Evolutionary conservation across 2,888 invertebrate species (phyloP), one percentile per base, ranked within the genome.

Genomic region (Argyresthia albistria): DNA sequence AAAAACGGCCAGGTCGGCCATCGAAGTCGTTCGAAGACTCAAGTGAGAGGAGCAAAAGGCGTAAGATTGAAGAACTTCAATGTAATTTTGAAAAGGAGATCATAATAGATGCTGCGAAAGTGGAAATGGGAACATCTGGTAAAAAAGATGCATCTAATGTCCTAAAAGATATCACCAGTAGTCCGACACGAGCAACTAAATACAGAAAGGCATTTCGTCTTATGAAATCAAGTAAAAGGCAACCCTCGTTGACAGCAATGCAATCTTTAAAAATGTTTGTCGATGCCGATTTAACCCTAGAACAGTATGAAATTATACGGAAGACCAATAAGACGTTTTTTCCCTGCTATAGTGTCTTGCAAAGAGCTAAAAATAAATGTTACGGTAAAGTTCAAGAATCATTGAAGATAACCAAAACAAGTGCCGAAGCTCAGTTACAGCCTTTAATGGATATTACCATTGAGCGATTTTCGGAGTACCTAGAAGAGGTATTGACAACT

Each of bases 41-140:
- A 4, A 25, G 46, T 10, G 46, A 46, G 11, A 25, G 16, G 11
- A 46, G 46, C 11, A 46, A 46, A 11, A 15, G 46, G 11, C 8
- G 35, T 1, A 25, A 25, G 16, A 46, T 25, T 25, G 11, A 46
- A 25, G 46, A 16, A 4, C 8, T 46, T 16, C 25, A 25, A 6
- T 47, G 11, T 9, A 47, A 47, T 36, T 35, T 49, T 14, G 49
- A 49, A 43, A 45, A 51, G 43, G 43, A 45, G 7, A 39, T 51
- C 11, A 39, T 52, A 61, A 55, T 57, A 55, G 57, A 59, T 56
- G 53, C 61, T 56, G 58, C 60, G 55, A 56, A 52, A 54, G 54
- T 57, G 49, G 55, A 56, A 50, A 46, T 54, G 54, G 54, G 54
- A 53, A 54, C 48, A 46, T 46, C 50, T 53, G 56, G 58, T 47